Percentiles rank a stretch among this genome's conserved stretches.
Conservation (phyloP, 35 echinoderm and acorn worm species). For the Holothuria glaberrima region DNA sequence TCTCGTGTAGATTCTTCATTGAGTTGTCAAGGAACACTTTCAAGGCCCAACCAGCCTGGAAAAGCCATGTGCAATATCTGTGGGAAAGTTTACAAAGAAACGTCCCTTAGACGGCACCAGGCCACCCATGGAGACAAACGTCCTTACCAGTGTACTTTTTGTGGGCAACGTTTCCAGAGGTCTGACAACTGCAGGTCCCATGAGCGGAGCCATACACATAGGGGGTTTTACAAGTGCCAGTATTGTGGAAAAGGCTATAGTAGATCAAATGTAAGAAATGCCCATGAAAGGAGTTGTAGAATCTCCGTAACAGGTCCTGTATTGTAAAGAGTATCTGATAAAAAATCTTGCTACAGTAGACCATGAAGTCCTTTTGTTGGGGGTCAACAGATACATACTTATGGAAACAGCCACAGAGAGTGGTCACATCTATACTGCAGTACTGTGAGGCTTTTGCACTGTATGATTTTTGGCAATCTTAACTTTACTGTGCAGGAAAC, state of each 20-base stretch:
- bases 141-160: conserved; percentile 30
- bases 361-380: no score
- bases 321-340: no score
- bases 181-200: conserved; percentile 35
- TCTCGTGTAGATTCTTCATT: conserved; percentile 3
- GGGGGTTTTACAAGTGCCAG: conserved; percentile 42
- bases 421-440: no score
- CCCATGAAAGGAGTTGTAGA: conserved; percentile 21
- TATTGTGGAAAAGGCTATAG: conserved; percentile 49
- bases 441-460: no score
- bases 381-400: no score
- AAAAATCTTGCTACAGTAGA: no score
- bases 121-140: background rate
- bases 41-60: background rate
- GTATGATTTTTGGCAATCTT: no score
- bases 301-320: background rate
- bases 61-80: conserved; percentile 24
- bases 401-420: no score
- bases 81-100: conserved; percentile 20
- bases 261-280: conserved; percentile 23
- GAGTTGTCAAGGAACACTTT: background rate
- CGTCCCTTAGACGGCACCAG: conserved; percentile 8
- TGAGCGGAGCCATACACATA: conserved; percentile 41
- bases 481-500: no score
- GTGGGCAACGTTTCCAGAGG: conserved; percentile 29